phyloP scores from a whole-genome alignment of 2,797 vertebrate genomes.

The Sebastes cheni region DNA sequence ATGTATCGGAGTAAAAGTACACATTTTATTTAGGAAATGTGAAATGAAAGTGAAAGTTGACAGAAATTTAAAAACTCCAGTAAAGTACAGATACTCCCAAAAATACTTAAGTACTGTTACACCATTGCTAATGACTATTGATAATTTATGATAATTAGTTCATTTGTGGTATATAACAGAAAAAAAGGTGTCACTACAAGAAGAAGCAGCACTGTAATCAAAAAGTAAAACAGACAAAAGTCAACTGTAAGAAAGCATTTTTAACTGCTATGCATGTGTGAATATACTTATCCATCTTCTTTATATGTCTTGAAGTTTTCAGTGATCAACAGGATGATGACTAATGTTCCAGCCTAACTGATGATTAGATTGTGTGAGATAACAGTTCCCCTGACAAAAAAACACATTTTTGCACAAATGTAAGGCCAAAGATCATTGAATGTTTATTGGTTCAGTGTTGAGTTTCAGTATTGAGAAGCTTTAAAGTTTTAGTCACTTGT shows the following conservation, averaged over 20 bases:
- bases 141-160: no score
- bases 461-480: neutral
- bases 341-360: neutral
- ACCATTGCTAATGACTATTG: no score
- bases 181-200: neutral
- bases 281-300: neutral
- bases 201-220: neutral
- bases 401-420: neutral
- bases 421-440: neutral
- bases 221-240: neutral
- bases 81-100: neutral
- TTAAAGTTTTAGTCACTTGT: neutral
- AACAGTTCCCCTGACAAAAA: neutral
- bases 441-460: neutral
- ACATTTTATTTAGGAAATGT: no score
- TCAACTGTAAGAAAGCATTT: neutral
- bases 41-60: no score
- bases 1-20: no score
- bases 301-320: neutral
- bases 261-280: neutral
- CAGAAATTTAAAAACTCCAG: no score
- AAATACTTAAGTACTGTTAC: neutral
- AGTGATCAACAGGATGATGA: neutral
- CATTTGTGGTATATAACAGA: neutral
- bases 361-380: neutral